Evolutionary conservation across 1,140 invertebrate species (phyloP), one percentile per base, ranked within the genome.

Genomic region (Aphidius gifuensis): DNA sequence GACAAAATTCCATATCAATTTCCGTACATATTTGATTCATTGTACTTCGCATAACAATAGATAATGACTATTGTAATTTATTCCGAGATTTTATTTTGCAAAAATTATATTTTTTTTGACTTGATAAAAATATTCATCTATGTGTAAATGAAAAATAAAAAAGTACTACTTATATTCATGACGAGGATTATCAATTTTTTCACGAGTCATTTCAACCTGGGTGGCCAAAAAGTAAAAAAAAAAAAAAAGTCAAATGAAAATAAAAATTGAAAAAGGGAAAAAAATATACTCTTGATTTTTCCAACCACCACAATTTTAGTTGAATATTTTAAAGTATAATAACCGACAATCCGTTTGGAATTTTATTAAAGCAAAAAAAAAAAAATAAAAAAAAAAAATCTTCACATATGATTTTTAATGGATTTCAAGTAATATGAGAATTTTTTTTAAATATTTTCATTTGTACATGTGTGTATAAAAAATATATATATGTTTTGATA

Each of bases 241-340:
- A 63, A 62, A 74, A 69, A 64, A 69, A 73, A 66, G 53, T 61
- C 11, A 48, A 49, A 44, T 51, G 23, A 66, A 55, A 16, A 57
- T 43, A 59, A 53, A 32, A 49, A 45, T 45, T 42, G 11, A 16
- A 44, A 58, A 61, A 58, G 50, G 39, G 45, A 48, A 16, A 47
- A 46, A 57, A 61, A 54, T 55, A 42, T 56, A 39, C 47, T 11
- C 49, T 9, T n/a, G 16, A 50, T 59, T 55, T 56, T 42, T 60
- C 45, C 67, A 71, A 70, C 74, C 74, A 75, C 75, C 51, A 69
- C 57, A 55, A 66, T 74, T 70, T 69, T 58, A 60, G 55, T 46
- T 59, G 54, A 54, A 46, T 54, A 74, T 75, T 75, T 76, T 66
- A 75, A 77, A 74, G 72, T 76, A 74, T 75, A 77, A 75, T 77